A percentile compares a stretch with the other conserved stretches of the same genome.
phyloP scores from a whole-genome alignment of 2,888 invertebrate genomes.

The Caprella mutica region DNA sequence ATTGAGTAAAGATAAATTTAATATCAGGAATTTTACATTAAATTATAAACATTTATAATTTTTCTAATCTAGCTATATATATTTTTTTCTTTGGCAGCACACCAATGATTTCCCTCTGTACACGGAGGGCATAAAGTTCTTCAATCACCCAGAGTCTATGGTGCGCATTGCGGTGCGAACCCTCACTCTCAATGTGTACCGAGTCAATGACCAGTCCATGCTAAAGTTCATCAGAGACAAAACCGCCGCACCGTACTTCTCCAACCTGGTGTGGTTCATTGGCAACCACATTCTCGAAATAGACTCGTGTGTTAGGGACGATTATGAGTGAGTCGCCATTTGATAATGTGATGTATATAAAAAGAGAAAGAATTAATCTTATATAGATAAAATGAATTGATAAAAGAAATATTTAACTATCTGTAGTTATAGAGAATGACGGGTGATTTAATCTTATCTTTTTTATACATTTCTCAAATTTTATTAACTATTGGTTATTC shows the following conservation, averaged over 20 bases:
- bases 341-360: not conserved
- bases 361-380: not conserved
- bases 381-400: not conserved
- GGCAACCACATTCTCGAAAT: constrained; percentile 93
- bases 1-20: not conserved
- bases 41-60: constrained; percentile 3
- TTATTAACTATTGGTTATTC: too few species aligned
- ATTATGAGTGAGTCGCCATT: constrained; percentile 69
- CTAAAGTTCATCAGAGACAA: constrained; percentile 85
- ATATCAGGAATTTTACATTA: not conserved
- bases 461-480: too few species aligned
- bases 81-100: constrained; percentile 50
- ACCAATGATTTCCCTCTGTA: constrained; percentile 98
- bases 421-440: not conserved
- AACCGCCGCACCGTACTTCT: constrained; percentile 96
- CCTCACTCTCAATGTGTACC: constrained; percentile 89
- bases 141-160: constrained; percentile 98
- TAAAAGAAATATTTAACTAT: not conserved
- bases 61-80: constrained; percentile 30
- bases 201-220: constrained; percentile 55
- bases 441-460: too few species aligned
- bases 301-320: constrained; percentile 85
- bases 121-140: constrained; percentile 98
- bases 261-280: constrained; percentile 97
- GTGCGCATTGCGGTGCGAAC: constrained; percentile 97